Evolutionary conservation across 2,113 vertebrate species (phyloP).

Genomic region (Cyphomyrus discorhynchus): DNA sequence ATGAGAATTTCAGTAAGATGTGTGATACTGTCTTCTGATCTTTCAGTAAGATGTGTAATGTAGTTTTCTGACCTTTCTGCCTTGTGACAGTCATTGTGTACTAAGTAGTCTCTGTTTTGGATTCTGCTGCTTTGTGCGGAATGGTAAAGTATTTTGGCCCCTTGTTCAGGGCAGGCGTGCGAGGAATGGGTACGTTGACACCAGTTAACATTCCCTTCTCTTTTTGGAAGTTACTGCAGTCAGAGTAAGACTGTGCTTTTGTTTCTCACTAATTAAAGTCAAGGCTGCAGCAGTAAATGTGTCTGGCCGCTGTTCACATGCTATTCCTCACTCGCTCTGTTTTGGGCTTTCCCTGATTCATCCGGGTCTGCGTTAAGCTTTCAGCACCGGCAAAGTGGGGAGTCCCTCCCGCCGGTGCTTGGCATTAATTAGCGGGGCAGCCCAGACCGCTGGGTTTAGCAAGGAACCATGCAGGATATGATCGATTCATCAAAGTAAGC

Average conservation of each 20-base stretch:
- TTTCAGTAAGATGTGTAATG: background rate
- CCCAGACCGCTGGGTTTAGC: slow-evolving; percentile 10
- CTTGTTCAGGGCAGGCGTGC: background rate
- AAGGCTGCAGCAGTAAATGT: slow-evolving; percentile 48
- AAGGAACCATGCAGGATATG: slow-evolving; percentile 29
- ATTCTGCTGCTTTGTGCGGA: background rate
- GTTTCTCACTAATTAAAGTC: slow-evolving; percentile 45
- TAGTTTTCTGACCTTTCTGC: background rate
- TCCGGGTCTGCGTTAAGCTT: background rate
- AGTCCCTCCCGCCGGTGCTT: background rate
- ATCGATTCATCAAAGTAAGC: too few relatives aligned
- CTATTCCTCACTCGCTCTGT: slow-evolving; percentile 40
- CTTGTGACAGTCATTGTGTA: background rate
- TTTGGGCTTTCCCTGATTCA: slow-evolving; percentile 23
- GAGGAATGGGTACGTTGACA: background rate
- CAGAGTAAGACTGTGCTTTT: slow-evolving; percentile 14
- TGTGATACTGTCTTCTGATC: background rate
- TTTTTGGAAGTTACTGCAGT: slow-evolving; percentile 12
- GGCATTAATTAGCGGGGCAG: slow-evolving; percentile 19
- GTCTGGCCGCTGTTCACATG: slow-evolving; percentile 42
- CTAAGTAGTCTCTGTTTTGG: background rate
- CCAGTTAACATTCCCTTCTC: slow-evolving; percentile 34
- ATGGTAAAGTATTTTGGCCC: background rate
- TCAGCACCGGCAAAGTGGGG: background rate
- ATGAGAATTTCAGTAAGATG: background rate